Conservation (phyloP, 2,113 vertebrate species). For the Perognathus longimembris region DNA sequence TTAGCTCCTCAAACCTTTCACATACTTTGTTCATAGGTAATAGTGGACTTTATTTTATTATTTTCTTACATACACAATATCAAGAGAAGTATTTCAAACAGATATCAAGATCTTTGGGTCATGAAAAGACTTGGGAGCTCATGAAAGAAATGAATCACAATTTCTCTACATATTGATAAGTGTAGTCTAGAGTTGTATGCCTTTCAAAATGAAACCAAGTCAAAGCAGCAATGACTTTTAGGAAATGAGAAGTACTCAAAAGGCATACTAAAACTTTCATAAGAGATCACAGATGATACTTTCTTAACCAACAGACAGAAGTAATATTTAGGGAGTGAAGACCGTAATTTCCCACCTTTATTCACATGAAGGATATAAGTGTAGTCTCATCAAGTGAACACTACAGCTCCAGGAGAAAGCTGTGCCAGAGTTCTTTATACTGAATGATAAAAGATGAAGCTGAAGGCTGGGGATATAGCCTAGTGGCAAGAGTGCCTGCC, state of each 20-base stretch:
- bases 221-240: slow-evolving; percentile 38
- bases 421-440: neutral
- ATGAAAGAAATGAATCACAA: neutral
- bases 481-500: too few species aligned
- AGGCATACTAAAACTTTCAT: slow-evolving; percentile 11
- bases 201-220: slow-evolving; percentile 45
- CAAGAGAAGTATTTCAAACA: neutral
- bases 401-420: neutral
- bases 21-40: too few species aligned
- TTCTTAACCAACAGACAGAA: slow-evolving; percentile 24
- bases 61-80: too few species aligned
- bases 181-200: neutral
- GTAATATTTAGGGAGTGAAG: neutral
- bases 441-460: neutral
- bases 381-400: neutral
- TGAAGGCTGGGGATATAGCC: too few species aligned
- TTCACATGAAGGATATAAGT: neutral
- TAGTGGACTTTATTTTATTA: too few species aligned
- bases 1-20: too few species aligned
- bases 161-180: slow-evolving; percentile 26
- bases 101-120: neutral
- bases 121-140: neutral
- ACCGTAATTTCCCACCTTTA: neutral
- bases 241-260: slow-evolving; percentile 45
- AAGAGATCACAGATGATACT: slow-evolving; percentile 26